Percentiles rank a stretch among this genome's conserved stretches.
Conservation (phyloP, 2,797 vertebrate genomes). For the Cynopterus sphinx region DNA sequence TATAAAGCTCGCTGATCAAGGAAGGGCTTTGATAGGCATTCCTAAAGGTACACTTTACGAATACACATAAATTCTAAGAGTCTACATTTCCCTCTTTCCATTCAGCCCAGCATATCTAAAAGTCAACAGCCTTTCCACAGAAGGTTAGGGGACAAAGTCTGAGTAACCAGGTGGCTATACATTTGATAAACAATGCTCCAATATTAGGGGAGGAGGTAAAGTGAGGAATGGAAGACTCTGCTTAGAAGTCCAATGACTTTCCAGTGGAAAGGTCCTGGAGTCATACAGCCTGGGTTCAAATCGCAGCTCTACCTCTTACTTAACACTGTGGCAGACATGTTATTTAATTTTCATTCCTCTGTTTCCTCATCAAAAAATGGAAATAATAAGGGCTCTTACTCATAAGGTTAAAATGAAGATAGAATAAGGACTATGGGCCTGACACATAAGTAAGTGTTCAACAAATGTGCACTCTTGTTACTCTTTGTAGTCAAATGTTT, state of each 20-base stretch:
- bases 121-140: neutral
- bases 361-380: slow-evolving; percentile 6
- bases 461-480: neutral
- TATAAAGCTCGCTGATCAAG: neutral
- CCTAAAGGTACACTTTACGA: neutral
- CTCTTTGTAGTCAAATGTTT: neutral
- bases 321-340: neutral
- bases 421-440: neutral
- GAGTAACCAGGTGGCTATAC: neutral
- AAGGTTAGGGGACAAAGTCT: neutral
- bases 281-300: neutral
- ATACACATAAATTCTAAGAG: neutral
- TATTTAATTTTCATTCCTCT: neutral
- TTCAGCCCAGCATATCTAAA: neutral
- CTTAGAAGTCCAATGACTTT: neutral
- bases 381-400: neutral
- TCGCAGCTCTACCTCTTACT: neutral
- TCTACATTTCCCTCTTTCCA: neutral
- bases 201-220: neutral
- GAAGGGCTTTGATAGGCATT: neutral
- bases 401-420: neutral
- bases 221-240: neutral
- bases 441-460: neutral
- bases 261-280: neutral
- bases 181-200: neutral